Evolutionary conservation across 2,113 vertebrate genomes (phyloP).

Genomic region (Rousettus leschenaultii): DNA sequence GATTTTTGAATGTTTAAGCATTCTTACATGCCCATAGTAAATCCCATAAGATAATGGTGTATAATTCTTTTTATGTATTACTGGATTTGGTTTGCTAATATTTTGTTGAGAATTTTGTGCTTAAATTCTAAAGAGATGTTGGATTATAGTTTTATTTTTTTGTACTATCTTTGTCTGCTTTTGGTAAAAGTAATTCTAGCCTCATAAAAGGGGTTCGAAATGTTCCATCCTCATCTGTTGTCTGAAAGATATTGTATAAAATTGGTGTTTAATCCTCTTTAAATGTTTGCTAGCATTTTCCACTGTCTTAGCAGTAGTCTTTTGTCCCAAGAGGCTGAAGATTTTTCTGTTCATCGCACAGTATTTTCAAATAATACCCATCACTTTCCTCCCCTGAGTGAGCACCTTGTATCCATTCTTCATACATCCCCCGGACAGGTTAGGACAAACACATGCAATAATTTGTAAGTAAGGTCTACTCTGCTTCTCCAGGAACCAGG

Average conservation of each 20-base stretch:
- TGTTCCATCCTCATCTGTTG: neutral
- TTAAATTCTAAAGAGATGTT: neutral
- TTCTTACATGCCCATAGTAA: neutral
- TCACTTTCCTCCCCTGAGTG: neutral
- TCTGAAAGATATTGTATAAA: neutral
- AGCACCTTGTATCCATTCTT: neutral
- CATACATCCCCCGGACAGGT: neutral
- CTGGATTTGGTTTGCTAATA: neutral
- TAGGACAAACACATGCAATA: neutral
- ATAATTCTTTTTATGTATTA: neutral
- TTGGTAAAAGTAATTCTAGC: neutral
- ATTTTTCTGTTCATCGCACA: neutral
- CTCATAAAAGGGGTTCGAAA: neutral
- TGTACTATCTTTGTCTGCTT: neutral
- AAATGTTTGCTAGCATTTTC: neutral
- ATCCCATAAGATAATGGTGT: neutral
- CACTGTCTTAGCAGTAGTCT: neutral
- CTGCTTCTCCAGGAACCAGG: neutral
- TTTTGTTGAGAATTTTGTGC: neutral
- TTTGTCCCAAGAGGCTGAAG: neutral
- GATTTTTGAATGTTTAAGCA: neutral
- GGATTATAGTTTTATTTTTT: neutral
- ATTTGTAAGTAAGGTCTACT: neutral
- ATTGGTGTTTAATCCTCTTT: neutral
- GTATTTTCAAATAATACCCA: neutral